These are phyloP conservation scores for Dryobotodes eremita DNA, from an alignment of 2,888 invertebrate species.

Conservation along the genomic window DNA sequence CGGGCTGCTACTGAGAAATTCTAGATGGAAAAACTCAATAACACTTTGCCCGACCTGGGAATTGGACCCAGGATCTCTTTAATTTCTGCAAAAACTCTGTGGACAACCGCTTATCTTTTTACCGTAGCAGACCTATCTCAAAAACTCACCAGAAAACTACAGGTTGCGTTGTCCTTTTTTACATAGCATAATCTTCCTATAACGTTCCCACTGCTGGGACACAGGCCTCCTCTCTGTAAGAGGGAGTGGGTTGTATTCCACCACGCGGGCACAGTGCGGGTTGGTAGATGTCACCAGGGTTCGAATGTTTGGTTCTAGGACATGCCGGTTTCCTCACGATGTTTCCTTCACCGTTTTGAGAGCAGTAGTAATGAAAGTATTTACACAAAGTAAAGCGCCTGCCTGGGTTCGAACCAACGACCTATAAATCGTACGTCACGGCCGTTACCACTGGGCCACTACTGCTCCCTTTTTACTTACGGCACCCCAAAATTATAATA, in stretches of 20 bases:
- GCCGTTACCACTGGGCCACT: too few relatives aligned
- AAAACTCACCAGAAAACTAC: too few relatives aligned
- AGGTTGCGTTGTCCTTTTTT: too few relatives aligned
- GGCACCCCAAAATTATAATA: background rate
- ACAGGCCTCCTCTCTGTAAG: background rate
- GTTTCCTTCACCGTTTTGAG: background rate
- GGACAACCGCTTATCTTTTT: too few relatives aligned
- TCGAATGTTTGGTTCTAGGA: background rate
- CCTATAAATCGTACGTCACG: background rate
- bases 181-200: background rate
- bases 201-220: background rate
- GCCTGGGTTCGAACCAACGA: background rate
- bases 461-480: background rate
- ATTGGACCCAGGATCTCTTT: too few relatives aligned
- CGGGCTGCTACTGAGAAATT: too few relatives aligned
- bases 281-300: background rate
- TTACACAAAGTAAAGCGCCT: background rate
- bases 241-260: background rate
- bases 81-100: too few relatives aligned
- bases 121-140: too few relatives aligned
- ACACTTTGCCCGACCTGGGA: too few relatives aligned
- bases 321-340: background rate
- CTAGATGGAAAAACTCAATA: too few relatives aligned
- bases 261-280: background rate
- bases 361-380: background rate